phyloP scores from a whole-genome alignment of 2,888 invertebrate genomes.

The Trachelus iudaicus region DNA sequence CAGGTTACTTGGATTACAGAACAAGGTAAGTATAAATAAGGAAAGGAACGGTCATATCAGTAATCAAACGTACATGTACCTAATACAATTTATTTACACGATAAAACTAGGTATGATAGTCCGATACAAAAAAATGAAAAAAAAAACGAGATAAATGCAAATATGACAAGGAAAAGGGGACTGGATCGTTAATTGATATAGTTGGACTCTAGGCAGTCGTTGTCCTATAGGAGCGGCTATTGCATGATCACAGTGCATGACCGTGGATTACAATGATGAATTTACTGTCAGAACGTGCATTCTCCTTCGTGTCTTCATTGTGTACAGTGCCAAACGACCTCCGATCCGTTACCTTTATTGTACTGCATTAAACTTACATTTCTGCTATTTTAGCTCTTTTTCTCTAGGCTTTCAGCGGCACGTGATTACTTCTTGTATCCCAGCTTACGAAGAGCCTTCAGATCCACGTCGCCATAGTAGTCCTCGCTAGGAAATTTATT shows the following conservation, averaged over 20 bases:
- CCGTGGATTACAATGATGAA: constrained; percentile 18
- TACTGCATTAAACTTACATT: neutral
- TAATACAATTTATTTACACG: constrained; percentile 41
- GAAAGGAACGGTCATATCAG: neutral
- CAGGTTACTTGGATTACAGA: neutral
- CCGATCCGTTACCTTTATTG: neutral
- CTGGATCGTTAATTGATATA: neutral
- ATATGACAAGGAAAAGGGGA: constrained; percentile 24
- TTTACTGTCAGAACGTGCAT: constrained; percentile 8
- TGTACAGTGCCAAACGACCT: neutral
- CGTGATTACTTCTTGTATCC: constrained; percentile 72
- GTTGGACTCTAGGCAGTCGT: neutral
- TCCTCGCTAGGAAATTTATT: constrained; percentile 76
- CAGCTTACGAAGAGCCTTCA: constrained; percentile 87
- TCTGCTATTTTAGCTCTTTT: neutral
- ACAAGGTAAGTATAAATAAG: neutral
- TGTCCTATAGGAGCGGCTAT: constrained; percentile 19
- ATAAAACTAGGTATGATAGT: constrained; percentile 25
- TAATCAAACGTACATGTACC: neutral
- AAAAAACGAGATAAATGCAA: constrained; percentile 27
- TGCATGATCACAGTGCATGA: constrained; percentile 27
- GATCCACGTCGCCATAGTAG: constrained; percentile 91
- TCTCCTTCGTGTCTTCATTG: constrained; percentile 3
- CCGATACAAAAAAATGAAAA: constrained; percentile 8
- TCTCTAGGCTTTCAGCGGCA: neutral